These are phyloP conservation scores for Marronus borbonicus DNA, from an alignment of 2,888 invertebrate species.

Conservation along the genomic window DNA sequence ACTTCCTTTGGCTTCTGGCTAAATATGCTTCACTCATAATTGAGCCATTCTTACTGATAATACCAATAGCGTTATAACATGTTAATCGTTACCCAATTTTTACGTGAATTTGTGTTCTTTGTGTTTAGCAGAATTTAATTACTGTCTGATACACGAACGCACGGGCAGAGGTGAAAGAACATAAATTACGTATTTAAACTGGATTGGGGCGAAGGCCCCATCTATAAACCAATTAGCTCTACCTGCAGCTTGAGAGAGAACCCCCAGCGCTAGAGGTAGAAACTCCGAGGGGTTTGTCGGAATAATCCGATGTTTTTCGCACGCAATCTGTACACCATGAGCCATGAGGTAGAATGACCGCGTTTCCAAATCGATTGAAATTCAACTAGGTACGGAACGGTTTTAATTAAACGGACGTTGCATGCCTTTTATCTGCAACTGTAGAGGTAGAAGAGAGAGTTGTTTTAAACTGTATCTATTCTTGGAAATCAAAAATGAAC, in stretches of 20 bases:
- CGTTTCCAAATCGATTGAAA: slow-evolving; percentile 1
- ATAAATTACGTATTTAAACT: slow-evolving; percentile 15
- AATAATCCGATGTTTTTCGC: slow-evolving; percentile 7
- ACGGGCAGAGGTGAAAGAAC: background rate
- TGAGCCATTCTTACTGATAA: background rate
- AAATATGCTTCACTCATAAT: too few relatives aligned
- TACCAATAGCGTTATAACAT: background rate
- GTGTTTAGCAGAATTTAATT: background rate
- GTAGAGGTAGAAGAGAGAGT: background rate
- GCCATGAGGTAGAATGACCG: background rate
- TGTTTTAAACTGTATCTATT: too few relatives aligned
- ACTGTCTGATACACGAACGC: background rate
- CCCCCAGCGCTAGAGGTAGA: too few relatives aligned
- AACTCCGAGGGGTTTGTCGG: background rate
- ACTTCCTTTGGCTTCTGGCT: too few relatives aligned
- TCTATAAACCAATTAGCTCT: slow-evolving; percentile 10
- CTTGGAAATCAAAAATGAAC: too few relatives aligned
- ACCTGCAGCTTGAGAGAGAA: background rate
- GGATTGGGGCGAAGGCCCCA: background rate
- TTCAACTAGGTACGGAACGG: background rate
- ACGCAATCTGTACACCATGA: slow-evolving; percentile 15
- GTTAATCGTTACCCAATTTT: background rate
- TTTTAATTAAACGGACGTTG: slow-evolving; percentile 22
- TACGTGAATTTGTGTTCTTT: background rate
- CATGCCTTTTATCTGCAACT: slow-evolving; percentile 14